Evolutionary conservation across 2,113 vertebrate species (phyloP).

Genomic region (Gadus macrocephalus): DNA sequence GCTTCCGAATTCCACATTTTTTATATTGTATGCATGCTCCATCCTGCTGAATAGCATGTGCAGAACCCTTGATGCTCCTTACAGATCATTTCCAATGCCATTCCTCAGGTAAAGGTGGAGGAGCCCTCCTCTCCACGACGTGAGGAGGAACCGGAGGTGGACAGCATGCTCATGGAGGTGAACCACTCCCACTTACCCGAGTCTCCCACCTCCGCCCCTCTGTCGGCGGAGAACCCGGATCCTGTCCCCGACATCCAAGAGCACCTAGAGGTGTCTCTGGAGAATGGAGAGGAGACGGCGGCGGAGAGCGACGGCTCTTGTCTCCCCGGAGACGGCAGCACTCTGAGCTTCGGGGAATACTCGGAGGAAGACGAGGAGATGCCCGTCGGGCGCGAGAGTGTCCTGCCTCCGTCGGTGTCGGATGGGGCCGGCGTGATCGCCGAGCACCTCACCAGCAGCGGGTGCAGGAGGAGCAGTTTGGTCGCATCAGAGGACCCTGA

Average conservation of each 20-base stretch:
- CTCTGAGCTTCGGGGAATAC: conserved; percentile 75
- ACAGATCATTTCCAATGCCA: not conserved
- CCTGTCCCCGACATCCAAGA: conserved; percentile 24
- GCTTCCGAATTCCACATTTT: not conserved
- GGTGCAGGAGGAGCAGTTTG: conserved; percentile 81
- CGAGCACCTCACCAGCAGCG: conserved; percentile 69
- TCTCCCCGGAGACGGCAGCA: conserved; percentile 70
- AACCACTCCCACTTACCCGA: conserved; percentile 8
- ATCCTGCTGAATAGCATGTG: no score
- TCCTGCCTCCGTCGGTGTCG: conserved; percentile 81
- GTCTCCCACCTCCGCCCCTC: conserved; percentile 14
- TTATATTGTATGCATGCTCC: not conserved
- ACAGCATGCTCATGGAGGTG: conserved; percentile 17
- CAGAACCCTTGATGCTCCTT: no score
- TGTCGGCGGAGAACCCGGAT: conserved; percentile 38
- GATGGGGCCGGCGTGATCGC: conserved; percentile 83
- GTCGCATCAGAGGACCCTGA: conserved; percentile 71
- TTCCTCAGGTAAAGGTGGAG: conserved; percentile 53
- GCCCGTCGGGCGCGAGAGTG: conserved; percentile 52
- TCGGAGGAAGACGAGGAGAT: conserved; percentile 74
- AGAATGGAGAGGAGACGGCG: conserved; percentile 43
- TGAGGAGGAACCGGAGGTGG: conserved; percentile 12
- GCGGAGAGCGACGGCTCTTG: conserved; percentile 55
- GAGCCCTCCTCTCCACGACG: conserved; percentile 28
- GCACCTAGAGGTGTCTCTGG: conserved; percentile 27